phyloP scores from a whole-genome alignment of 2,797 vertebrate species.

The Takifugu ocellatus region DNA sequence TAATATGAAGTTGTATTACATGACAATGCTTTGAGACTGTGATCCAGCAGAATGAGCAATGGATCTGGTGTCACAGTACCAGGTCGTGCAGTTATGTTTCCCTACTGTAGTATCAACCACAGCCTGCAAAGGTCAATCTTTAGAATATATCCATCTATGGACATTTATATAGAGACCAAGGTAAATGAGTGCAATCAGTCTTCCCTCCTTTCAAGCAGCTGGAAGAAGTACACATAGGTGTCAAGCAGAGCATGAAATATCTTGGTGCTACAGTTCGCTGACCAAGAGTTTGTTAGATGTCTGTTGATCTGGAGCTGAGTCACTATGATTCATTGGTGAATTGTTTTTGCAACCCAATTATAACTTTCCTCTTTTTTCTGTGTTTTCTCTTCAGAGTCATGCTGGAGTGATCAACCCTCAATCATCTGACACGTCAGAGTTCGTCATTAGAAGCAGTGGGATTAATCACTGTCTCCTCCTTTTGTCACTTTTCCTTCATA shows the following conservation, averaged over 20 bases:
- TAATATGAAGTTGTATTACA: not conserved
- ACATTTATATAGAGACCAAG: conserved; percentile 6
- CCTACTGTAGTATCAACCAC: conserved; percentile 25
- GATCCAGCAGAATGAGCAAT: too few relatives aligned
- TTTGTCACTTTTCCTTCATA: conserved; percentile 21
- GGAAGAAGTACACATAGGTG: conserved; percentile 8
- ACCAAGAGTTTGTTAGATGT: not conserved
- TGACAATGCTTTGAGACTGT: too few relatives aligned
- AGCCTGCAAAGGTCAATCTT: conserved; percentile 34
- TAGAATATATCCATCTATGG: conserved; percentile 48
- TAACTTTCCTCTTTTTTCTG: conserved; percentile 1
- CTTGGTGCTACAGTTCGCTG: not conserved
- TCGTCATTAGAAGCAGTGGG: conserved; percentile 42
- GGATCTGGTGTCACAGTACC: conserved; percentile 2
- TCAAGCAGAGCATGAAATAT: not conserved
- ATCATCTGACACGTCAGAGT: conserved; percentile 18
- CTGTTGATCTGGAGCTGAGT: not conserved
- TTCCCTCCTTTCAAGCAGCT: conserved; percentile 52
- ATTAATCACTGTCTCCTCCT: conserved; percentile 35
- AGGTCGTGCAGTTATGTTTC: conserved; percentile 8
- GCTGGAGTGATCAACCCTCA: conserved; percentile 22
- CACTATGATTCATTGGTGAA: too few relatives aligned
- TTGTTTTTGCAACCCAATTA: too few relatives aligned
- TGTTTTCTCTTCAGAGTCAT: conserved; percentile 55
- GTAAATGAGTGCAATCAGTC: conserved; percentile 27